Base-by-base conservation (phyloP, 2,797 vertebrate genomes). In the Cheracebus regulus region DNA sequence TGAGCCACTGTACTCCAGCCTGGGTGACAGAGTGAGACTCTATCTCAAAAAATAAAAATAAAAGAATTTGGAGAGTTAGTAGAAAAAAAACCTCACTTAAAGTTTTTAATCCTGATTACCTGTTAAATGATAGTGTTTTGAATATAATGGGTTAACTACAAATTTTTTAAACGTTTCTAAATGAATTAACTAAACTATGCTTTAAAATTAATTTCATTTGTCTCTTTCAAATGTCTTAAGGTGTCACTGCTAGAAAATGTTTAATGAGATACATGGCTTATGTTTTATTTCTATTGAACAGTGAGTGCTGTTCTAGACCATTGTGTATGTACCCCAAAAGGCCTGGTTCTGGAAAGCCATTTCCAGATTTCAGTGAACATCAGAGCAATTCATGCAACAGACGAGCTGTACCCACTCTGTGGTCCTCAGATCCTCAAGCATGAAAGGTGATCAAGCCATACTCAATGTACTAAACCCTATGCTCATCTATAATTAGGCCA, bases 121-220 rank as follows among this genome's bases (percentile, higher is more conserved):
- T 72, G 14, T 44, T 55, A 46, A 93, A 80, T 80, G 7, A 55
- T 36, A 26, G 20, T 80, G 33, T 67, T 90, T 64, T 90, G 36
- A 28, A 76, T 44, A 90, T 26, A 81, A 70, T 36, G 86, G 39
- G 28, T 24, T 88, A 84, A 90, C 64, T 46, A 70, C 58, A 89
- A 36, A 24, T 15, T 8, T 44, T 94, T 86, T 30, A 28, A 95
- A 83, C 10, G 7, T 78, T 89, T 88, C 72, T 72, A 93, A 88
- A 80, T 67, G 61, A 28, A 30, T 94, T 80, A 72, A 73, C 44
- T 36, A 39, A 87, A 96, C 36, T 33, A 92, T 33, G 30, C 46
- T 81, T 95, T 88, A 46, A 78, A 76, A 95, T 81, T 81, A 92
- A 72, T 82, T 92, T 89, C 64, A 94, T 26, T 46, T 64, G 33